Percentiles rank a stretch among this genome's conserved stretches.
phyloP scores from a whole-genome alignment of 1,140 invertebrate species.

The Parasteatoda tepidariorum region DNA sequence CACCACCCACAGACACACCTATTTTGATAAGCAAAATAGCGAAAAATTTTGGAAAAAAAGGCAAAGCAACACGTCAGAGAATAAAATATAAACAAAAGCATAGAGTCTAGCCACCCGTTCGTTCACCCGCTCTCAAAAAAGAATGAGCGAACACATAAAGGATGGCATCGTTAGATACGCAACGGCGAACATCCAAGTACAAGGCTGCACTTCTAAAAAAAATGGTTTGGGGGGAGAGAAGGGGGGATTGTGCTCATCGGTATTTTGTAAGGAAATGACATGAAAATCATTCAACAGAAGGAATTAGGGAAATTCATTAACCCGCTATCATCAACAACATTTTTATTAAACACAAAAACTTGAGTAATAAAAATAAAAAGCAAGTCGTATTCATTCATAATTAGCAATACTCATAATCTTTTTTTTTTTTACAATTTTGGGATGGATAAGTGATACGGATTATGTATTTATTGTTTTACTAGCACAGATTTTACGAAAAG shows the following conservation, averaged over 20 bases:
- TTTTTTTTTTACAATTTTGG: too few relatives aligned
- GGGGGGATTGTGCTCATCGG: neutral
- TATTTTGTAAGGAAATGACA: constrained; percentile 1
- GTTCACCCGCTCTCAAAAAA: constrained; percentile 7
- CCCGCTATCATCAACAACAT: too few relatives aligned
- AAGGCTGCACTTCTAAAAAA: constrained; percentile 18
- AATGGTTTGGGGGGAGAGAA: neutral
- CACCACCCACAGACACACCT: too few relatives aligned
- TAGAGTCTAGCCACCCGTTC: neutral
- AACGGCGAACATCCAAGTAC: constrained; percentile 34
- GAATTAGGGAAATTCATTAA: neutral
- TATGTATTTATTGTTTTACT: too few relatives aligned
- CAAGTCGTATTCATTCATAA: too few relatives aligned
- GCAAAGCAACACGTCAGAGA: neutral
- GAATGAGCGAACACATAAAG: neutral
- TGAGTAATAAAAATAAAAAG: too few relatives aligned
- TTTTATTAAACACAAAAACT: too few relatives aligned
- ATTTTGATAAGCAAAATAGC: too few relatives aligned
- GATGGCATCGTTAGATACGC: constrained; percentile 29
- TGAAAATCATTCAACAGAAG: neutral
- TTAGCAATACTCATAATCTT: too few relatives aligned
- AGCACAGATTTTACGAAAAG: too few relatives aligned
- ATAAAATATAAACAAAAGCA: neutral
- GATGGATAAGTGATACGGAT: too few relatives aligned
- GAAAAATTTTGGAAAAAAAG: neutral